These are phyloP conservation scores for Cepphus grylle DNA, from an alignment of 2,113 vertebrate genomes.

Conservation along the genomic window DNA sequence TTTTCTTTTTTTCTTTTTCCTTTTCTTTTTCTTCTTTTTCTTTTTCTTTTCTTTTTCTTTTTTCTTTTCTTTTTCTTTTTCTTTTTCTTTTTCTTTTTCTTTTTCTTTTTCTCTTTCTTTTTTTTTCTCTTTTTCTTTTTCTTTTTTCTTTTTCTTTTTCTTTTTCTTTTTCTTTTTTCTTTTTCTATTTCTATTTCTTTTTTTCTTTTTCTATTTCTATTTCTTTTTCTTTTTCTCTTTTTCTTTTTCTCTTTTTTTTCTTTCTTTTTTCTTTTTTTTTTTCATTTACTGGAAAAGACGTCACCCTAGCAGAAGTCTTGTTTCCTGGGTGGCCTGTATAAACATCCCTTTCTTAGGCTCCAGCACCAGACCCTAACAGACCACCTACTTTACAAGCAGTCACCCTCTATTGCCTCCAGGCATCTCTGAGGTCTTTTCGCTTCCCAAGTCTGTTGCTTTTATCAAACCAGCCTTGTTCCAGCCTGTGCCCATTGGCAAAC, in stretches of 20 bases:
- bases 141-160: neutral
- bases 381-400: neutral
- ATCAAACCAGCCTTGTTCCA: neutral
- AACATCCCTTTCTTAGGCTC: neutral
- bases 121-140: accelerated
- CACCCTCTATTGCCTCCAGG: neutral
- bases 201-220: accelerated
- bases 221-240: accelerated
- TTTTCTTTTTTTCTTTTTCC: accelerated
- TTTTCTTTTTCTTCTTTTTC: accelerated
- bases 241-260: too few relatives aligned
- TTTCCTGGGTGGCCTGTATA: neutral
- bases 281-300: neutral
- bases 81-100: accelerated
- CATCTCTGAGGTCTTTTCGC: neutral
- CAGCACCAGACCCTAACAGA: neutral
- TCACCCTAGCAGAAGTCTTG: neutral
- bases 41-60: accelerated
- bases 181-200: accelerated
- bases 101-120: too few relatives aligned
- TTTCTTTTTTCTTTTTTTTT: too few relatives aligned
- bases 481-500: neutral
- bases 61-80: accelerated
- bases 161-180: too few relatives aligned
- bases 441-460: neutral